These are phyloP conservation scores for Oriolus oriolus DNA, from an alignment of 2,113 vertebrate species.

Conservation along the genomic window DNA sequence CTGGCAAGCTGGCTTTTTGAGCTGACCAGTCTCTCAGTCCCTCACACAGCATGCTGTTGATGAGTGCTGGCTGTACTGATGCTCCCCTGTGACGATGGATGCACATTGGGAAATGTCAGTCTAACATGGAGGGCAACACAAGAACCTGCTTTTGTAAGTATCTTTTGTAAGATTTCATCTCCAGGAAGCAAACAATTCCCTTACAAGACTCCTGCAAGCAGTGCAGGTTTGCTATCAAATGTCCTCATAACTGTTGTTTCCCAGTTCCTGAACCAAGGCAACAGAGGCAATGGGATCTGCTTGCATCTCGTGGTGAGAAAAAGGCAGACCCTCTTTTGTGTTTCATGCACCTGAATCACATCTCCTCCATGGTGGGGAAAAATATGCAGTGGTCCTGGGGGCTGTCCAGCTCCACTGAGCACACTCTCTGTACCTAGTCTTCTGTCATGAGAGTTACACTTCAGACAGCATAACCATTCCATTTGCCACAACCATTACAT, in stretches of 20 bases:
- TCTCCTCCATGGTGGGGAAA: neutral
- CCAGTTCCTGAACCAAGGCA: neutral
- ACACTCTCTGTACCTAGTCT: neutral
- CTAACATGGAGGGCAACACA: neutral
- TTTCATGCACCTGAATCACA: neutral
- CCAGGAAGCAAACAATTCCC: neutral
- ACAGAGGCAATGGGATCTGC: neutral
- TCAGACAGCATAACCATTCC: neutral
- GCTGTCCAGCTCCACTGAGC: neutral
- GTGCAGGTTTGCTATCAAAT: neutral
- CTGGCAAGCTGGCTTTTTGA: neutral
- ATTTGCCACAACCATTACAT: neutral
- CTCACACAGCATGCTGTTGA: neutral
- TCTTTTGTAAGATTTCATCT: neutral
- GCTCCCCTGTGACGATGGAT: neutral
- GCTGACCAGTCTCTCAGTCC: neutral
- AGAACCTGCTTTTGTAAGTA: neutral
- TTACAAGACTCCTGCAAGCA: neutral
- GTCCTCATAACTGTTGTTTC: neutral
- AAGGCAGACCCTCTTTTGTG: neutral
- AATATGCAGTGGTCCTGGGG: neutral
- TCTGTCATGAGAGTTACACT: neutral
- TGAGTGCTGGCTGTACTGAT: neutral
- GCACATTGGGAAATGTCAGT: neutral
- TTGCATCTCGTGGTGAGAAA: neutral